Base-by-base conservation (phyloP, 2,888 invertebrate species). In the Lithophane leautieri region DNA sequence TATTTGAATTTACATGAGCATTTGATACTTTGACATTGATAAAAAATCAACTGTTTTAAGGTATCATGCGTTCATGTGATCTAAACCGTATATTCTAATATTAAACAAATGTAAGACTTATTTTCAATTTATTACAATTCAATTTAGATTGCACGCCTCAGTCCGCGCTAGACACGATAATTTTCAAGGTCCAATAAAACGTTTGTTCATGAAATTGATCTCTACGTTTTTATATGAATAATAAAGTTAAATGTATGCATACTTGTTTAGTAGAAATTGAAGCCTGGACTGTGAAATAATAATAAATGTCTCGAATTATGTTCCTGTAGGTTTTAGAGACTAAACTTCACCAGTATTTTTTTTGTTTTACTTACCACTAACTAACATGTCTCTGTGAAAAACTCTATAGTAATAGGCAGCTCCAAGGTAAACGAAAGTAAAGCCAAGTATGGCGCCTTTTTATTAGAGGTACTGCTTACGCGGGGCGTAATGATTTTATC, bases 91-190 rank as follows among this genome's bases (percentile, higher is more conserved):
- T 76, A 70, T 58, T 73, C 50, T 52, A 65, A 72, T 81, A 76
- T 67, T 73, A 79, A 80, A 85, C 74, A 80, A 86, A 76, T 75
- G 50, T 80, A 82, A 88, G 83, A 83, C 85, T 84, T 88, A 87
- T 81, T 76, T 77, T 69, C 42, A 66, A 60, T 70, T 40, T 0
- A 7, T 74, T 83, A 81, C 63, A 66, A 70, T 82, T 86, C 62
- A 82, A 74, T 85, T 79, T 88, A 76, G 69, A 81, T 80, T 78
- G 73, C 87, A 80, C 83, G 63, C 76, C 78, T 62, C 75, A 81
- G 70, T 78, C 68, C 65, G 68, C 79, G 81, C 79, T 85, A 82
- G 77, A 69, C 22, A 79, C 68, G 62, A 79, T 74, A 42, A 65
- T 79, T 79, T 79, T 75, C 34, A 63, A 77, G 75, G 77, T 83